A percentile compares a stretch with the other conserved stretches of the same genome.
Evolutionary conservation across 2,888 invertebrate species (phyloP).

Genomic region (Minunthozetes semirufus): DNA sequence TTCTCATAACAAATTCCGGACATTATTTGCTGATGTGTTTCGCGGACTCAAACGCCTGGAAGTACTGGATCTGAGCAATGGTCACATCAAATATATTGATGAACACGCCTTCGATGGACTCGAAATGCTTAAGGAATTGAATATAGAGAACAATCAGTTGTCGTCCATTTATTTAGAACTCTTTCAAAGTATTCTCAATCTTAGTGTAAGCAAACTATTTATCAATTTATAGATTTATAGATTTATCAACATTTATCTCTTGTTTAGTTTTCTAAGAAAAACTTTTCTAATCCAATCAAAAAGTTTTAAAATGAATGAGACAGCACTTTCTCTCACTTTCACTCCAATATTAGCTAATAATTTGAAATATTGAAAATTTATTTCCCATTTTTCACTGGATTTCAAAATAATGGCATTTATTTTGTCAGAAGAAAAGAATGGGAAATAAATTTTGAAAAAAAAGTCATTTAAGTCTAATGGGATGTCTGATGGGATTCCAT

Average conservation of each 20-base stretch:
- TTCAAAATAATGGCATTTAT: too few relatives aligned
- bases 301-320: too few relatives aligned
- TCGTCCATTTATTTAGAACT: slow-evolving; percentile 47
- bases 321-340: too few relatives aligned
- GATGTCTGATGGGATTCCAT: too few relatives aligned
- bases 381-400: too few relatives aligned
- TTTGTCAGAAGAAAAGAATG: too few relatives aligned
- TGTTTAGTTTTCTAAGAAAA: too few relatives aligned
- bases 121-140: slow-evolving; percentile 45
- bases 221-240: neutral
- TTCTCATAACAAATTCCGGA: slow-evolving; percentile 47
- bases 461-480: too few relatives aligned
- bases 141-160: slow-evolving; percentile 48
- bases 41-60: slow-evolving; percentile 47
- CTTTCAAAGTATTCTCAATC: slow-evolving; percentile 47
- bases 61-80: slow-evolving; percentile 47
- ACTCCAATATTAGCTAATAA: too few relatives aligned
- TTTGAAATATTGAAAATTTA: too few relatives aligned
- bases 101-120: slow-evolving; percentile 49
- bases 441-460: too few relatives aligned
- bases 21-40: slow-evolving; percentile 48
- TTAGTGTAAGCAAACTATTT: slow-evolving; percentile 41
- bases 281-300: too few relatives aligned
- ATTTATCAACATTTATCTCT: neutral
- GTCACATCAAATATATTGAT: slow-evolving; percentile 48